These are phyloP conservation scores for Crotalus viridis DNA, from an alignment of 2,113 vertebrate genomes.

Conservation along the genomic window DNA sequence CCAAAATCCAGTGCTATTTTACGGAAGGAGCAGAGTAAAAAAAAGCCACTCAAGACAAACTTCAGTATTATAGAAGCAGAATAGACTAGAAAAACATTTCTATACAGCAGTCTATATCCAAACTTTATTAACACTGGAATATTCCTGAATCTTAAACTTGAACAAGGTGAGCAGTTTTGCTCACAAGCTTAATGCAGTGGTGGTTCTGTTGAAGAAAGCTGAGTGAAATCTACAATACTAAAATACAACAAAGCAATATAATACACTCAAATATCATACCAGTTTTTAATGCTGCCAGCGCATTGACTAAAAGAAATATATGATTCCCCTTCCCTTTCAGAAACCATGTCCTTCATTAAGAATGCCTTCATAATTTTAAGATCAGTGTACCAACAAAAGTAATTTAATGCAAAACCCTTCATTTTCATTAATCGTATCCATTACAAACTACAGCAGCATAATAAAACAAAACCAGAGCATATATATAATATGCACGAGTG, in stretches of 20 bases:
- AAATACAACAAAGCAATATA: slow-evolving; percentile 56
- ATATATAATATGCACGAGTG: slow-evolving; percentile 64
- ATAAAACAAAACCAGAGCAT: slow-evolving; percentile 66
- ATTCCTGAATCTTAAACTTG: slow-evolving; percentile 53
- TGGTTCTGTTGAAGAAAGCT: background rate
- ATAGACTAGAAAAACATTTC: background rate
- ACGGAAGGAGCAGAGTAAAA: slow-evolving; percentile 21
- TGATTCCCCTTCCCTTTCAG: slow-evolving; percentile 25
- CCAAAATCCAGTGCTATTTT: background rate
- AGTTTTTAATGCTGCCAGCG: slow-evolving; percentile 66
- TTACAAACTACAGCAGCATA: slow-evolving; percentile 72
- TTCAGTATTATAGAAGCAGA: slow-evolving; percentile 28
- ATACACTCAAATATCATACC: slow-evolving; percentile 59
- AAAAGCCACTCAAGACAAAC: slow-evolving; percentile 10
- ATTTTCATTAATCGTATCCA: slow-evolving; percentile 58
- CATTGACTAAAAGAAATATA: slow-evolving; percentile 39
- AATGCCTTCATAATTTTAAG: slow-evolving; percentile 67
- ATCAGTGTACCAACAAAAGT: slow-evolving; percentile 71
- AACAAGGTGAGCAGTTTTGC: slow-evolving; percentile 19
- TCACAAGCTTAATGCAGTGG: background rate
- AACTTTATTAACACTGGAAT: slow-evolving; percentile 44
- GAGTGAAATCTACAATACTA: slow-evolving; percentile 41
- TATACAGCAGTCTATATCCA: slow-evolving; percentile 28
- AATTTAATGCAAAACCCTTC: slow-evolving; percentile 58
- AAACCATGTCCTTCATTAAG: slow-evolving; percentile 59